Percentiles rank a stretch among this genome's conserved stretches.
phyloP scores from a whole-genome alignment of 2,113 vertebrate species.

The Emydura subglobosa region DNA sequence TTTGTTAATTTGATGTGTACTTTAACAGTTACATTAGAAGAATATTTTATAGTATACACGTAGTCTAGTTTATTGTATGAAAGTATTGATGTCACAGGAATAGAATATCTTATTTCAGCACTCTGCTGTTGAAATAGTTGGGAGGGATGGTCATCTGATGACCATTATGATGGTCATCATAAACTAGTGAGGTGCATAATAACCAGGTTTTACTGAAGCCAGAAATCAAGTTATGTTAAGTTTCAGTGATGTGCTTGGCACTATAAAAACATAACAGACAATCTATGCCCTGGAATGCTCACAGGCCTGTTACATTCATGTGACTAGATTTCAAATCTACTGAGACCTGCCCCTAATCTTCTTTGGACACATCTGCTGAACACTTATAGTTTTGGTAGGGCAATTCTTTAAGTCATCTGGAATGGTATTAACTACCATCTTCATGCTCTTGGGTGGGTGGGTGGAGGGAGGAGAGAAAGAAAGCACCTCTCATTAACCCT shows the following conservation, averaged over 20 bases:
- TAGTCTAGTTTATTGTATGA: neutral
- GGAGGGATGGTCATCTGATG: neutral
- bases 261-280: neutral
- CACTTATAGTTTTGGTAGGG: neutral
- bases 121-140: neutral
- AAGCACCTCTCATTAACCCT: neutral
- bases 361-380: neutral
- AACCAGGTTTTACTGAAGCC: neutral
- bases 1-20: neutral
- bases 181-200: neutral
- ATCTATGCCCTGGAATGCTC: neutral
- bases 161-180: too few relatives aligned
- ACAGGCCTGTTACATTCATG: neutral
- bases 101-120: rapidly evolving
- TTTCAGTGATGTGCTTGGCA: neutral
- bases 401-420: neutral
- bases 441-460: neutral
- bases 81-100: neutral
- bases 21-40: neutral
- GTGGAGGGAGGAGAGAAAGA: rapidly evolving
- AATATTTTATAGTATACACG: neutral
- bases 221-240: neutral
- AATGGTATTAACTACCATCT: neutral
- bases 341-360: neutral
- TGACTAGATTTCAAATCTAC: neutral